Evolutionary conservation across 2,797 vertebrate genomes (phyloP).

Genomic region (Lacerta bilineata): DNA sequence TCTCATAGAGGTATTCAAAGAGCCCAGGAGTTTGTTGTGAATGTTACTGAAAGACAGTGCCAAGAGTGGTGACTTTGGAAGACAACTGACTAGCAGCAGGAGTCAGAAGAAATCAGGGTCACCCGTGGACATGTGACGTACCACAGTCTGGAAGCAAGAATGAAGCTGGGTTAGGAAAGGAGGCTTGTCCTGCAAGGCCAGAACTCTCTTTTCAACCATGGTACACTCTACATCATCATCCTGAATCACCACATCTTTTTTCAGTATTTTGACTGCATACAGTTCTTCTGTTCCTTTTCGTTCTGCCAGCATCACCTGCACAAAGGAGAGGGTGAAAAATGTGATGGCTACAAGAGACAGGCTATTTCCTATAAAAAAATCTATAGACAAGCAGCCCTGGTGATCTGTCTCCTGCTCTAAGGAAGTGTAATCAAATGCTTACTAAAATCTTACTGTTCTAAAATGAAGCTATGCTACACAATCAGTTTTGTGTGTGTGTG

Average conservation of each 20-base stretch:
- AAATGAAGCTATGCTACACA: background rate
- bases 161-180: conserved; percentile 96
- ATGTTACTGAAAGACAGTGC: background rate
- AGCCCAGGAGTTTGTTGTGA: background rate
- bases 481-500: too few relatives aligned
- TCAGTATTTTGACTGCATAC: conserved; percentile 96
- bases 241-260: conserved; percentile 98
- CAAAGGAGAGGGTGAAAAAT: background rate
- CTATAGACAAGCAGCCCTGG: background rate
- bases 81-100: fast-evolving
- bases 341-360: background rate
- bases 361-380: background rate
- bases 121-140: conserved; percentile 72
- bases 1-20: background rate
- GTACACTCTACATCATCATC: conserved; percentile 98
- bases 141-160: conserved; percentile 98
- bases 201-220: conserved; percentile 97
- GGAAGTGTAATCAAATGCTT: background rate
- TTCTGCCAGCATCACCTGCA: conserved; percentile 96
- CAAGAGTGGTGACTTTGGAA: fast-evolving
- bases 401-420: conserved; percentile 27
- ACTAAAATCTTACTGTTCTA: background rate
- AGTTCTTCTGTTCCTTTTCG: conserved; percentile 95
- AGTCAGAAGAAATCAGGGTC: conserved; percentile 10
- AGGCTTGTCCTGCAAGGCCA: conserved; percentile 93